Evolutionary conservation across 2,113 vertebrate genomes (phyloP), one percentile per base, ranked within the genome.

Genomic region (Oreocharis arfaki): DNA sequence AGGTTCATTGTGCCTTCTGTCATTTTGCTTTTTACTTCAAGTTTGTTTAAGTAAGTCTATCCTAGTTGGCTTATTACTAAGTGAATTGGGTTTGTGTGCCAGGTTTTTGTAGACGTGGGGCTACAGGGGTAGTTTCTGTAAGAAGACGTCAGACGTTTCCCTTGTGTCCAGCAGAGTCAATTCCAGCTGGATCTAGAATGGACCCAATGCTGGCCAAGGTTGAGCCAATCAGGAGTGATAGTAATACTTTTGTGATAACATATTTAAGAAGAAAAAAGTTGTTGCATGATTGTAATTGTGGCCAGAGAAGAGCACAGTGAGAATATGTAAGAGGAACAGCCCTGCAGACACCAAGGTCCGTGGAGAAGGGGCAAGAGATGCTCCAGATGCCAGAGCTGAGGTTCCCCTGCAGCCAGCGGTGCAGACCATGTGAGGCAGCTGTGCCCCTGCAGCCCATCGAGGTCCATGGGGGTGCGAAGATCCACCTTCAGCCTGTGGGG

Each of bases 391-490:
- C 3, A 1, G 42, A 49, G 35, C 19, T 30, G 35, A 32, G 42
- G 2, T 42, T 49, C 20, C 15, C 8, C 19, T 16, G 41, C 23
- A 47, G 49, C 0, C 15, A 0, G 0, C 39, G 41, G 22, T 23
- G 15, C 35, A 57, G 41, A 1, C 42, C 52, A 18, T 27, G 52
- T 11, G 28, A n/a, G 3, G 44, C 28, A 69, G 14, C 64, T 49
- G 42, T 27, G 11, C 0, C 30, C 42, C 30, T 23, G 44, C 23
- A 69, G 35, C n/a, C n/a, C 41, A 10, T 46, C 49, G 39, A 37
- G 27, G 11, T 8, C 8, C 13, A 1, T 17, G 5, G 39, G 27
- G 7, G 10, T 7, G 1, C 6, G 6, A 9, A 84, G 33, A 53
- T 22, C 17, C 39, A 27, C 7, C 17, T 1, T 0, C 7, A 63